phyloP scores from a whole-genome alignment of 2,888 invertebrate species.

The Epiblema foenella region DNA sequence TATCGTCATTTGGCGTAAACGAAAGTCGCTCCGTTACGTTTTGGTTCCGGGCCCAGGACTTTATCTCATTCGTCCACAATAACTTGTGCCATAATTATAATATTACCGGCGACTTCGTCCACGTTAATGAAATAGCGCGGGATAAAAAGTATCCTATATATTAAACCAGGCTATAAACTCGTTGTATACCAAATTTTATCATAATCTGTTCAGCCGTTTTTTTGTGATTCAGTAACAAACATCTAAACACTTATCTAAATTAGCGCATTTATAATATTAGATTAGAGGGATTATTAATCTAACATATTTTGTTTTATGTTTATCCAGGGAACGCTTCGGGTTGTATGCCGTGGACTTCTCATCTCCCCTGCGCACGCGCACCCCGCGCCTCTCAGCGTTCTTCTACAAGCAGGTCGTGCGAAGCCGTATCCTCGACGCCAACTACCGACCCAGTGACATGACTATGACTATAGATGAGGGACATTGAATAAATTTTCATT shows the following conservation, averaged over 20 bases:
- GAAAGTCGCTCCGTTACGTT: constrained; percentile 62
- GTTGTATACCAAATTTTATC: too few species aligned
- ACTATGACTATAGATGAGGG: constrained; percentile 41
- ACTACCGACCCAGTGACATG: constrained; percentile 29
- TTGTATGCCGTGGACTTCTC: constrained; percentile 85
- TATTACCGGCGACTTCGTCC: too few species aligned
- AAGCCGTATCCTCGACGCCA: constrained; percentile 50
- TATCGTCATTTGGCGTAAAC: neutral
- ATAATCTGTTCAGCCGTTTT: too few species aligned
- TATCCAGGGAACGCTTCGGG: constrained; percentile 84
- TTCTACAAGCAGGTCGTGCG: constrained; percentile 73
- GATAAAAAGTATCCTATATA: too few species aligned
- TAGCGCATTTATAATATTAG: too few species aligned
- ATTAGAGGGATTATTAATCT: too few species aligned
- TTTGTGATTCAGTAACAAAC: too few species aligned
- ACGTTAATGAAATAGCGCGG: too few species aligned
- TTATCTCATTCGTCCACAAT: too few species aligned
- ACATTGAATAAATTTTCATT: constrained; percentile 3
- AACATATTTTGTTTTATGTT: neutral
- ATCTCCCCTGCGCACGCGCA: constrained; percentile 80
- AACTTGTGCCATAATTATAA: too few species aligned
- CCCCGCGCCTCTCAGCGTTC: constrained; percentile 81
- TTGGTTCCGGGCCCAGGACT: constrained; percentile 71
- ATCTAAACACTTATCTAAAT: too few species aligned
- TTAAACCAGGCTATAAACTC: too few species aligned